These are phyloP conservation scores for Nyctibius bracteatus DNA, from an alignment of 2,113 vertebrate species.

Conservation along the genomic window DNA sequence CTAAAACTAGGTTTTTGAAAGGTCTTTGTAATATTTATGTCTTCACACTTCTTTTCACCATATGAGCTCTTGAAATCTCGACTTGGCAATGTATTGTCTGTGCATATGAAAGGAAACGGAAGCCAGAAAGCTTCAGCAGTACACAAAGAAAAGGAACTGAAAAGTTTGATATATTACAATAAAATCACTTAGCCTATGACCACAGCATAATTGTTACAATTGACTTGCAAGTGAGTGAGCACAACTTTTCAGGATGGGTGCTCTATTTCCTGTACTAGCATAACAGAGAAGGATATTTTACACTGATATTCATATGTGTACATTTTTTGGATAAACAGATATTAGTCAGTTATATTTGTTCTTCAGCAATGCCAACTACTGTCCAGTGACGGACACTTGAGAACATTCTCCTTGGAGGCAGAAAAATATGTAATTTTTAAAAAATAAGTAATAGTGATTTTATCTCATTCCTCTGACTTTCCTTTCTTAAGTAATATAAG, in stretches of 20 bases:
- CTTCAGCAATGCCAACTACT: neutral
- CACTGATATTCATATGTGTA: neutral
- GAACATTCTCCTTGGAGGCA: neutral
- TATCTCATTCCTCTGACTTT: neutral
- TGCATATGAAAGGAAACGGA: neutral
- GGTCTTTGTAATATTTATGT: neutral
- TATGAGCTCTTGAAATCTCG: neutral
- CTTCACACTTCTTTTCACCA: neutral
- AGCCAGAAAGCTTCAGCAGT: neutral
- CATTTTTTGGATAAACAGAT: neutral
- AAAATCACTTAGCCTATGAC: neutral
- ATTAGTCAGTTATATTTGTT: neutral
- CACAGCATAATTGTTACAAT: neutral
- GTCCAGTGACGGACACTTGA: neutral
- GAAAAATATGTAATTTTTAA: neutral
- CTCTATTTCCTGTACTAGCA: neutral
- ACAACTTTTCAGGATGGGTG: neutral
- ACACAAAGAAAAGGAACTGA: neutral
- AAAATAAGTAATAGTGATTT: neutral
- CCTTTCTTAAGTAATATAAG: neutral
- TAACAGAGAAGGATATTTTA: neutral
- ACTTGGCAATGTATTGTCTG: neutral
- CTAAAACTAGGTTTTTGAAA: neutral
- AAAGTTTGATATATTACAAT: neutral
- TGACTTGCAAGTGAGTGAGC: neutral